phyloP scores from a whole-genome alignment of 1,140 invertebrate species.

The Eriocheir sinensis region DNA sequence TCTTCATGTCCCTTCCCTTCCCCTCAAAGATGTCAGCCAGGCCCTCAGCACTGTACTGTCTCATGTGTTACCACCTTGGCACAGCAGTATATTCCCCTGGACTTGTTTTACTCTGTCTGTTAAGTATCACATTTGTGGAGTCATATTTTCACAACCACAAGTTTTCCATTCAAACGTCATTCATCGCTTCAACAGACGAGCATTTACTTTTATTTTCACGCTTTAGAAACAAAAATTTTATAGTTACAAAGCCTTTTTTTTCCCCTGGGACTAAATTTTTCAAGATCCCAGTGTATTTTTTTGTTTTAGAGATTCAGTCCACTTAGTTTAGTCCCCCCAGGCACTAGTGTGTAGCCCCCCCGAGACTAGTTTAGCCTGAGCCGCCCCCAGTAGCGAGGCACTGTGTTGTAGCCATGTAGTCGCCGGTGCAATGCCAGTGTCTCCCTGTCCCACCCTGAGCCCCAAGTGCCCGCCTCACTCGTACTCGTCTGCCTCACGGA shows the following conservation, averaged over 20 bases:
- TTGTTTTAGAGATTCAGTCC: neutral
- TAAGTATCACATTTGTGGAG: neutral
- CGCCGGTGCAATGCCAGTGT: neutral
- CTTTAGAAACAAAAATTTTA: too few species aligned
- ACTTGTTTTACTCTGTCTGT: neutral
- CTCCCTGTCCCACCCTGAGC: neutral
- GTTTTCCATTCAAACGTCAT: neutral
- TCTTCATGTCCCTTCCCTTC: neutral
- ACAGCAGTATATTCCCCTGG: slow-evolving; percentile 23
- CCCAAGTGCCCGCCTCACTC: neutral
- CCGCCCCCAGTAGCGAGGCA: too few species aligned
- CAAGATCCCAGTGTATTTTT: neutral
- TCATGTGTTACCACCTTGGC: neutral
- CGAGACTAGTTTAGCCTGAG: too few species aligned
- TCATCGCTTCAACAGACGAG: too few species aligned
- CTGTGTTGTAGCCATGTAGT: too few species aligned
- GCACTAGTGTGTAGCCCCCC: slow-evolving; percentile 10
- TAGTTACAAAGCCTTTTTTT: neutral
- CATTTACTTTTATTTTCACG: too few species aligned
- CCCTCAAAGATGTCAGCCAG: neutral
- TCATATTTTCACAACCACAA: neutral
- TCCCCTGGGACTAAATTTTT: neutral
- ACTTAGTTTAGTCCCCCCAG: neutral
- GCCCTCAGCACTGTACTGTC: neutral
- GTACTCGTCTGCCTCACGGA: slow-evolving; percentile 10